A percentile compares a stretch with the other conserved stretches of the same genome.
Conservation (phyloP, 1,140 invertebrate species). For the Halyomorpha halys region DNA sequence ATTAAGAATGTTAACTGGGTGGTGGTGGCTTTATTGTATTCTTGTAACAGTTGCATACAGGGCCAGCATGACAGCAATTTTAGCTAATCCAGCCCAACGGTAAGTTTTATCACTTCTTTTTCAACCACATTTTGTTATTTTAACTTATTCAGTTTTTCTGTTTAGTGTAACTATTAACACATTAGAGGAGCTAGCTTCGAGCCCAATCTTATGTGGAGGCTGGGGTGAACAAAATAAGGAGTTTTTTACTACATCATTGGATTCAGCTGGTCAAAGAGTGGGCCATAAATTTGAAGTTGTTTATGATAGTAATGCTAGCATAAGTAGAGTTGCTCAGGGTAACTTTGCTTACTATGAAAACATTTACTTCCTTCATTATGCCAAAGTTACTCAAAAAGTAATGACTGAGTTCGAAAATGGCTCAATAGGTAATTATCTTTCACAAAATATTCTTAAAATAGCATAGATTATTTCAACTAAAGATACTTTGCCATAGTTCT, state of each 20-base stretch:
- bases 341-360: conserved; percentile 70
- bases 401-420: no score
- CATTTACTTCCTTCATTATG: conserved; percentile 53
- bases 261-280: conserved; percentile 51
- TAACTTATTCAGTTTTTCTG: neutral
- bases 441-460: no score
- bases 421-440: no score
- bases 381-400: conserved; percentile 39
- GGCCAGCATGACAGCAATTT: conserved; percentile 70
- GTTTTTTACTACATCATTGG: conserved; percentile 56
- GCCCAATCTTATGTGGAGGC: conserved; percentile 46
- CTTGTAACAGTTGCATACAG: conserved; percentile 63
- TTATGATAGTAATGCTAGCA: conserved; percentile 29
- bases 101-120: conserved; percentile 33
- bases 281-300: conserved; percentile 49
- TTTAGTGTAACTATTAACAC: conserved; percentile 64
- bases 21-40: conserved; percentile 76
- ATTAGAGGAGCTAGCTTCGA: conserved; percentile 51
- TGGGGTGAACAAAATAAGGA: conserved; percentile 56
- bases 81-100: conserved; percentile 62
- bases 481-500: no score
- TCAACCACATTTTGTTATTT: neutral
- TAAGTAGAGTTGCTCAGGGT: conserved; percentile 50
- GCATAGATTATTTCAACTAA: no score
- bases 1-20: conserved; percentile 62